Evolutionary conservation across 2,888 invertebrate species (phyloP), one percentile per base, ranked within the genome.

Genomic region (Spisula subtruncata): DNA sequence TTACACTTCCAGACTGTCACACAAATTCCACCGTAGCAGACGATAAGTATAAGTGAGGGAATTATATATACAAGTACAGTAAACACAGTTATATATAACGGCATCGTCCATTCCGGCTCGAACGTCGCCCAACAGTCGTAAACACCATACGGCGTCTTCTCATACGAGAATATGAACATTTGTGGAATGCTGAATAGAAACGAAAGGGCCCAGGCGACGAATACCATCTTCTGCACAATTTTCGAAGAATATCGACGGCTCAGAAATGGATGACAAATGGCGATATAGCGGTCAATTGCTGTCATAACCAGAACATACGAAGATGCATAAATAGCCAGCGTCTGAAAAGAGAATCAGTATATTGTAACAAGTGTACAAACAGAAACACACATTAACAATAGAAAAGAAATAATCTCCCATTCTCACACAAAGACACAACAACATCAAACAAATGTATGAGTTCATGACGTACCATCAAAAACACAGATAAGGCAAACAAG

Each of bases 151-250:
- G 83, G 29, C 10, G 90, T 89, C 12, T 91, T 25, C 51, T 88
- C 83, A 85, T 95, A 91, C 20, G 95, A 94, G 94, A 97, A 97
- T 56, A 97, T 96, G 92, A 97, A 92, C 8, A 96, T 93, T 97
- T 98, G 98, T 0, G 98, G 98, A 66, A 97, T 95, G 94, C 97
- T 98, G 93, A 98, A 97, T 0, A 97, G 90, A 16, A 97, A 95
- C 29, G 98, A 94, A 29, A 95, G 82, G 25, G 90, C 81, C 97
- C 97, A 97, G 1, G 97, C 97, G 2, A 95, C 88, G 0, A 92
- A 91, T 8, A 97, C 96, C 96, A 97, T 96, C 25, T 96, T 91
- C 86, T 96, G 95, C 18, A 95, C 96, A 85, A 93, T 96, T 87
- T 92, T 93, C 82, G 93, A 91, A 41, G 96, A 95, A 95, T 95